A percentile compares a stretch with the other conserved stretches of the same genome.
Conservation (phyloP, 2,113 vertebrate genomes). For the Ciconia stormi region DNA sequence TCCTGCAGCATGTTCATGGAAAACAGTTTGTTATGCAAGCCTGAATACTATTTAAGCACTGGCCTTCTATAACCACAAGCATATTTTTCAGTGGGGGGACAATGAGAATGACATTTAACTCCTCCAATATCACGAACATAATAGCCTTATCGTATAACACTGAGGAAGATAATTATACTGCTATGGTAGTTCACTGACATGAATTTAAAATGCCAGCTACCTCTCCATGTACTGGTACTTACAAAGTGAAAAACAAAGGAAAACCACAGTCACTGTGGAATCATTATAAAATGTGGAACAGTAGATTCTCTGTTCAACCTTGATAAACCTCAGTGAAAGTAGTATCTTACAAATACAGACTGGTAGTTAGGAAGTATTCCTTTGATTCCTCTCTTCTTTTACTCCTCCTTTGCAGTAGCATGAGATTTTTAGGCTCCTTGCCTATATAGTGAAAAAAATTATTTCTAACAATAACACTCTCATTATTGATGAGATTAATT, state of each 20-base stretch:
- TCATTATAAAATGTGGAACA: not conserved
- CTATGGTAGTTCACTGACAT: not conserved
- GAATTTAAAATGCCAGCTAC: not conserved
- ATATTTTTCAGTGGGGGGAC: constrained; percentile 4
- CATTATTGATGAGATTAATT: not conserved
- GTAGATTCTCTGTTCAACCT: not conserved
- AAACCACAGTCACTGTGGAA: not conserved
- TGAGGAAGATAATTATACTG: not conserved
- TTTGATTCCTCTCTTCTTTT: not conserved
- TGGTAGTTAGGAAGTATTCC: not conserved
- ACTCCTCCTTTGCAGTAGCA: not conserved
- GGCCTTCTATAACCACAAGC: not conserved
- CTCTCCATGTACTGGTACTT: not conserved
- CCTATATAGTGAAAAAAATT: not conserved
- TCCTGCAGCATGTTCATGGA: not conserved
- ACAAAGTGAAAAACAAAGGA: not conserved
- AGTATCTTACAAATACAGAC: not conserved
- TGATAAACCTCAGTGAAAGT: not conserved
- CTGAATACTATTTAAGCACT: not conserved
- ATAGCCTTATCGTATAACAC: not conserved
- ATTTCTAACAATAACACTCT: not conserved
- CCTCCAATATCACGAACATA: not conserved
- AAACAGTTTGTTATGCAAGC: not conserved
- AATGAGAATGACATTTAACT: constrained; percentile 3
- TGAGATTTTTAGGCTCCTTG: not conserved